phyloP scores from a whole-genome alignment of 2,888 invertebrate genomes.

The Catocala fraxini region DNA sequence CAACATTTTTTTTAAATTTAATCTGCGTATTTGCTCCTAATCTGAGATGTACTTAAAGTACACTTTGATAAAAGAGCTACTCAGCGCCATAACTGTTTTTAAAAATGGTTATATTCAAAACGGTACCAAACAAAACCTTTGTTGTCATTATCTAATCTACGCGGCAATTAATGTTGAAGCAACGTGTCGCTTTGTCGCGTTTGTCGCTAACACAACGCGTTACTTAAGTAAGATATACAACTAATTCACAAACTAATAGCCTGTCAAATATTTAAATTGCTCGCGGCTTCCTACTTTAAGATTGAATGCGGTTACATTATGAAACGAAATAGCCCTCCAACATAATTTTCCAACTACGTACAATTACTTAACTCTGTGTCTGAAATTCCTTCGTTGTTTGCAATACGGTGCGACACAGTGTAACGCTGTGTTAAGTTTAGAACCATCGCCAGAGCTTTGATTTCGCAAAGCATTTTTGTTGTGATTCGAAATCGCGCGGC shows the following conservation, averaged over 20 bases:
- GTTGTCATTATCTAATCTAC: too few species aligned
- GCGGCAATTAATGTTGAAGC: too few species aligned
- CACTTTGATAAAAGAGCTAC: too few species aligned
- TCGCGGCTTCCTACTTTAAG: slow-evolving; percentile 73
- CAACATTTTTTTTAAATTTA: too few species aligned
- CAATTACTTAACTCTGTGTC: slow-evolving; percentile 44
- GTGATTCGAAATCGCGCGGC: slow-evolving; percentile 38
- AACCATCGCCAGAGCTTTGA: slow-evolving; percentile 27
- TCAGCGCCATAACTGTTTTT: too few species aligned
- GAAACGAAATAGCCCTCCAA: slow-evolving; percentile 62
- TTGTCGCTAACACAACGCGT: slow-evolving; percentile 22
- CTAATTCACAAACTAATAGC: slow-evolving; percentile 61
- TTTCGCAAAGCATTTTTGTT: slow-evolving; percentile 52
- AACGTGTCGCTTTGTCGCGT: not conserved
- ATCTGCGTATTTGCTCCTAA: too few species aligned
- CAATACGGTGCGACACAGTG: slow-evolving; percentile 26
- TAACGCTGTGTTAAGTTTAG: slow-evolving; percentile 26
- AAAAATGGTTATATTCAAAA: too few species aligned
- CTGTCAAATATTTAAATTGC: slow-evolving; percentile 82
- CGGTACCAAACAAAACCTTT: too few species aligned
- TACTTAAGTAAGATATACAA: slow-evolving; percentile 45
- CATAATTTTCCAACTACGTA: slow-evolving; percentile 46
- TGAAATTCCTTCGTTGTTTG: slow-evolving; percentile 26
- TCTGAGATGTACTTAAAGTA: too few species aligned
- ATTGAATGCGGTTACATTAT: slow-evolving; percentile 80